phyloP scores from a whole-genome alignment of 2,113 vertebrate genomes.

The Gymnocephalus cernua region DNA sequence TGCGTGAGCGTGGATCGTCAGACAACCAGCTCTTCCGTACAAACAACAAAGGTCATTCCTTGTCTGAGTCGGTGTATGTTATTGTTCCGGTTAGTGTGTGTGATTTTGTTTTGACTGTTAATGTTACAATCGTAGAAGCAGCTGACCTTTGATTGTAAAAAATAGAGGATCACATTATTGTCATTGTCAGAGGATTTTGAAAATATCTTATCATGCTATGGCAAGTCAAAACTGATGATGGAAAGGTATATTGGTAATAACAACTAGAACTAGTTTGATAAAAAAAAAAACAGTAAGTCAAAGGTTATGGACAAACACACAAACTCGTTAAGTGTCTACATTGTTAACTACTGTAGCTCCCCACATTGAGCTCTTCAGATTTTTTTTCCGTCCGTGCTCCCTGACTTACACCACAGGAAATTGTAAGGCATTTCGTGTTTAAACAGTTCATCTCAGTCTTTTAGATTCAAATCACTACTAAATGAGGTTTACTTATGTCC shows the following conservation, averaged over 20 bases:
- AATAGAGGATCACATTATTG: conserved; percentile 64
- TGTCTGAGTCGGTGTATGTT: conserved; percentile 70
- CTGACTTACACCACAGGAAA: not conserved
- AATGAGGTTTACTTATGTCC: not conserved
- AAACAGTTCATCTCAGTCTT: not conserved
- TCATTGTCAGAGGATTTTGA: conserved; percentile 66
- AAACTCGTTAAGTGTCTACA: not conserved
- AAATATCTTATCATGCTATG: not conserved
- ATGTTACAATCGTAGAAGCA: conserved; percentile 64
- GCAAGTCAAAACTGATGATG: not conserved
- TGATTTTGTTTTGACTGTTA: conserved; percentile 79
- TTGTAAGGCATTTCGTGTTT: not conserved
- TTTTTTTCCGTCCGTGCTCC: not conserved
- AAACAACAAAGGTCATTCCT: conserved; percentile 79
- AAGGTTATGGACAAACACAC: not conserved
- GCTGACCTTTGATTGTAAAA: conserved; percentile 74
- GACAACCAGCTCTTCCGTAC: conserved; percentile 70
- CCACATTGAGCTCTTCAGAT: not conserved
- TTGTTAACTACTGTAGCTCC: not conserved
- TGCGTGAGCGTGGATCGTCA: conserved; percentile 42
- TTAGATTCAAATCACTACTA: not conserved
- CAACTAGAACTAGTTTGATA: not conserved
- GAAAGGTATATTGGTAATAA: not conserved
- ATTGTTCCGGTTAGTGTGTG: conserved; percentile 70
- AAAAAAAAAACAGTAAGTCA: not conserved